Conservation (phyloP, 2,113 vertebrate genomes). For the Pterophyllum scalare region DNA sequence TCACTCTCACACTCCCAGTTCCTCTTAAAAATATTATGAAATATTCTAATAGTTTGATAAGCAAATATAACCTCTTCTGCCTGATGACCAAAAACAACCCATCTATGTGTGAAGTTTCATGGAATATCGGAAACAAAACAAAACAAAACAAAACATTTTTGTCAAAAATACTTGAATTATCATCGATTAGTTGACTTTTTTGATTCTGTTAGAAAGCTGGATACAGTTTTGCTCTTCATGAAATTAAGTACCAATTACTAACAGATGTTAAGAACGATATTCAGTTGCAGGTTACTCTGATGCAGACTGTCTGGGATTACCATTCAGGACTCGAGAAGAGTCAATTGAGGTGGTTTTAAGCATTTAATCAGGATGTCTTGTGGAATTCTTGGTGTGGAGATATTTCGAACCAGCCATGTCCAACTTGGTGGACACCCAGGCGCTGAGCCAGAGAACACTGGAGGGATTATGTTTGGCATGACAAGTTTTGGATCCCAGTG, state of each 20-base stretch:
- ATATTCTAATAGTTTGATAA: conserved; percentile 13
- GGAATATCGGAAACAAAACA: not conserved
- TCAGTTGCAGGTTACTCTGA: not conserved
- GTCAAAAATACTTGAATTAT: no score
- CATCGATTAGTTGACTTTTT: no score
- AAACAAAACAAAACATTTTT: no score
- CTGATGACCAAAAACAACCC: not conserved
- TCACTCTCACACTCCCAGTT: not conserved
- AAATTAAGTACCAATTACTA: not conserved
- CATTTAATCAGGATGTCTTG: not conserved
- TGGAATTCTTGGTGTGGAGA: not conserved
- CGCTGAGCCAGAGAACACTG: not conserved
- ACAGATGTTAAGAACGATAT: not conserved
- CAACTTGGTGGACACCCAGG: not conserved
- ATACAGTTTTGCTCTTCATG: not conserved
- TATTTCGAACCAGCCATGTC: not conserved
- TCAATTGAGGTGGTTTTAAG: not conserved
- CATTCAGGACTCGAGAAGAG: not conserved
- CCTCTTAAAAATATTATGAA: not conserved
- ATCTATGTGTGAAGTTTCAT: not conserved
- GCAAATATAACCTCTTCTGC: not conserved
- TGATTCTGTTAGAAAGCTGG: no score
- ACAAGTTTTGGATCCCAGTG: not conserved
- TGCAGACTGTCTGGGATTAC: not conserved
- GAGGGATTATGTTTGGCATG: not conserved